Conservation (phyloP, 2,113 vertebrate genomes). For the Coptodon bakossiorum region DNA sequence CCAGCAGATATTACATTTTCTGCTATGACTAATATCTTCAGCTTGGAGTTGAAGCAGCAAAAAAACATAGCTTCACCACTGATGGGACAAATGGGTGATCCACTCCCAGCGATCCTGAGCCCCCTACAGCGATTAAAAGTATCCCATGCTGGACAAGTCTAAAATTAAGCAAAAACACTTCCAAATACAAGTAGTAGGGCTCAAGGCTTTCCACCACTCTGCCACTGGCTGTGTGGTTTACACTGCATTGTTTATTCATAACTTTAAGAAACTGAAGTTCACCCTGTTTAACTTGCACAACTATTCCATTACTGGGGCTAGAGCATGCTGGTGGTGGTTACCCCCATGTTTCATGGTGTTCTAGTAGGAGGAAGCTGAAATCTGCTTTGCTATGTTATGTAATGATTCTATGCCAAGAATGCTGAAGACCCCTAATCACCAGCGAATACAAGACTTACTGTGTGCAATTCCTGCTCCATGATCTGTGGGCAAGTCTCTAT, state of each 20-base stretch:
- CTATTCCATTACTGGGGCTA: neutral
- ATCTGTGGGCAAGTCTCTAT: neutral
- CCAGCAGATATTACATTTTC: neutral
- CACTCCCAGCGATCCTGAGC: neutral
- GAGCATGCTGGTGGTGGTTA: neutral
- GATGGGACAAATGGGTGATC: neutral
- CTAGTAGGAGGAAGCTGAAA: neutral
- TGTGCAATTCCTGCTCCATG: neutral
- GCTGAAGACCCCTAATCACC: neutral
- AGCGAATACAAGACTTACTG: neutral
- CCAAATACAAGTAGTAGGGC: neutral
- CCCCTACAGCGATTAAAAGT: neutral
- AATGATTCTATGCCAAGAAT: neutral
- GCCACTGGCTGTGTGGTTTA: neutral
- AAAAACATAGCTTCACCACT: neutral
- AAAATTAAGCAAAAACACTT: neutral
- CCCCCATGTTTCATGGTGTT: neutral
- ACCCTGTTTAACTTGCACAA: neutral
- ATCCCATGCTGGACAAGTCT: neutral
- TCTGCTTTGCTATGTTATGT: neutral
- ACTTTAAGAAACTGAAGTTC: neutral
- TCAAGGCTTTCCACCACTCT: neutral
- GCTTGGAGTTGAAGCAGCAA: neutral
- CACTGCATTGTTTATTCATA: neutral
- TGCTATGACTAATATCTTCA: neutral